phyloP scores from a whole-genome alignment of 2,797 vertebrate genomes.

The Hoplostethus atlanticus region DNA sequence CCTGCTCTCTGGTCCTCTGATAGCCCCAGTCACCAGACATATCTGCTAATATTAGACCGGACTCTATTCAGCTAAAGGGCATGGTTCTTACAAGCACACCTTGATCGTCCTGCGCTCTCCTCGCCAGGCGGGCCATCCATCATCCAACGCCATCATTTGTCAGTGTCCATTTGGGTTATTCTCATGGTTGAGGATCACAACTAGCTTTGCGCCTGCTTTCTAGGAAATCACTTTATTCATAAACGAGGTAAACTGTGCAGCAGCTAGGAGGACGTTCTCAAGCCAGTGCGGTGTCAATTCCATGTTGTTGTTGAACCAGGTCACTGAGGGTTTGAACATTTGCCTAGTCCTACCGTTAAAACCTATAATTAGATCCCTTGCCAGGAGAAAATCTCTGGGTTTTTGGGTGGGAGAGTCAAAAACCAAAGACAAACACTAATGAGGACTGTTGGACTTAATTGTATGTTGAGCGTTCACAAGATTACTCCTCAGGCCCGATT shows the following conservation, averaged over 20 bases:
- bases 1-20: slow-evolving; percentile 41
- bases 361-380: slow-evolving; percentile 43
- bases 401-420: slow-evolving; percentile 60
- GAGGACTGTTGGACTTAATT: slow-evolving; percentile 66
- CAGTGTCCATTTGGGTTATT: not conserved
- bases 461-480: slow-evolving; percentile 52
- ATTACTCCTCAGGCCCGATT: slow-evolving; percentile 43
- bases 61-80: slow-evolving; percentile 55
- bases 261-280: not conserved
- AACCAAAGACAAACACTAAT: slow-evolving; percentile 57
- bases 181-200: not conserved
- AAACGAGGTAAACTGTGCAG: not conserved
- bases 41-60: slow-evolving; percentile 76
- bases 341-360: slow-evolving; percentile 35
- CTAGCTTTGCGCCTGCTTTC: not conserved
- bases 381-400: slow-evolving; percentile 27
- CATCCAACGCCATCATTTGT: not conserved
- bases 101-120: slow-evolving; percentile 8
- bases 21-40: slow-evolving; percentile 74
- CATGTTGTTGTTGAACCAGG: not conserved
- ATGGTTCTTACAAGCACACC: slow-evolving; percentile 29
- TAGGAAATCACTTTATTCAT: slow-evolving; percentile 5
- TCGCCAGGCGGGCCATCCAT: slow-evolving; percentile 1
- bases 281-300: not conserved
- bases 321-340: slow-evolving; percentile 6